These are phyloP conservation scores for Coenonympha arcania DNA, from an alignment of 2,888 invertebrate genomes.

Conservation along the genomic window DNA sequence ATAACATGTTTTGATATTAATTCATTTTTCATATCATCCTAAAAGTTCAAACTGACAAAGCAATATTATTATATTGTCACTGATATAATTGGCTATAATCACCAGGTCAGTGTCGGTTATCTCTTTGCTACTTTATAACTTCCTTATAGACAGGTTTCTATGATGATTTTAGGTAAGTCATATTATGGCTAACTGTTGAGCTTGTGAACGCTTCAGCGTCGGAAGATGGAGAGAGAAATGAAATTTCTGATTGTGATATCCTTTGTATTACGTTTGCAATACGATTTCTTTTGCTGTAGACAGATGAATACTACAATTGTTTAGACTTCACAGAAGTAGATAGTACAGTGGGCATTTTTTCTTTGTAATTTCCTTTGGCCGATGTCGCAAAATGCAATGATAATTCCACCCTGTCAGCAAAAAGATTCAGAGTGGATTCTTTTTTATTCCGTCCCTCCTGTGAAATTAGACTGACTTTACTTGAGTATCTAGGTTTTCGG, in stretches of 20 bases:
- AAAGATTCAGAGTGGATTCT: conserved; percentile 1
- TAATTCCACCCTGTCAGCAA: conserved; percentile 1
- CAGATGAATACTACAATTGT: conserved; percentile 32
- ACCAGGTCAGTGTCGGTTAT: too few species aligned
- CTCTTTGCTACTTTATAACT: too few species aligned
- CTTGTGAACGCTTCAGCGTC: neutral
- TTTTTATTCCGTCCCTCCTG: neutral
- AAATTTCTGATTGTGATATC: conserved; percentile 26
- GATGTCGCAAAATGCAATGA: conserved; percentile 45
- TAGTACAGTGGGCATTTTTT: conserved; percentile 26
- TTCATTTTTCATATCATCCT: too few species aligned
- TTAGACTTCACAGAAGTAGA: too few species aligned
- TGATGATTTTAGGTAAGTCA: neutral
- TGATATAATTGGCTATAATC: too few species aligned
- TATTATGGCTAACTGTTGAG: too few species aligned
- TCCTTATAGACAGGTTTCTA: too few species aligned
- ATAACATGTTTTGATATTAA: too few species aligned
- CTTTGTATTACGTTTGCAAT: conserved; percentile 11
- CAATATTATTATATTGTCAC: too few species aligned
- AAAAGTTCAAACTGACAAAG: too few species aligned
- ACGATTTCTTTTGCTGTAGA: conserved; percentile 39
- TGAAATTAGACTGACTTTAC: neutral
- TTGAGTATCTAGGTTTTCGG: neutral
- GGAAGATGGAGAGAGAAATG: conserved; percentile 9
- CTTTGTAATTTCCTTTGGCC: conserved; percentile 31